Evolutionary conservation across 2,797 vertebrate species (phyloP).

Genomic region (Hippoglossus hippoglossus): DNA sequence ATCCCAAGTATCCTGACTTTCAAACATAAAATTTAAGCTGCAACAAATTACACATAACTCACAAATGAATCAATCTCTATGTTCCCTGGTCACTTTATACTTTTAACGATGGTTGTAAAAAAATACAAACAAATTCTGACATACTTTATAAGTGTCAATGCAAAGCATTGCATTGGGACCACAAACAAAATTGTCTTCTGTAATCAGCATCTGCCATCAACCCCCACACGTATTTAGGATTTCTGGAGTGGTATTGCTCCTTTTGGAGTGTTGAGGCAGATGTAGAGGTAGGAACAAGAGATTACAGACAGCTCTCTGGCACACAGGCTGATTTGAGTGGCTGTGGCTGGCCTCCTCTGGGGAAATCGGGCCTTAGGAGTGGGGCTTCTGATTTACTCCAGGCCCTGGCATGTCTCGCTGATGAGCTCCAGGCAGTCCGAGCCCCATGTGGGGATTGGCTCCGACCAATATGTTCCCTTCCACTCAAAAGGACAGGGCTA

Average conservation of each 20-base stretch:
- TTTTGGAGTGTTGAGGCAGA: conserved; percentile 36
- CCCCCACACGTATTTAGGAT: conserved; percentile 9
- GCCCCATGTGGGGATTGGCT: conserved; percentile 77
- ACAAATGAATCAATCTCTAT: background rate
- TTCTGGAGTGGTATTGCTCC: conserved; percentile 40
- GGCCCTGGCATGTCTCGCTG: conserved; percentile 79
- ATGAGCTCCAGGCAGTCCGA: conserved; percentile 79
- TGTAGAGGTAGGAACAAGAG: conserved; percentile 49
- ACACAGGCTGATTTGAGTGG: conserved; percentile 74
- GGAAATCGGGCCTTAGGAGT: conserved; percentile 80
- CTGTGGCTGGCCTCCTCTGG: conserved; percentile 77
- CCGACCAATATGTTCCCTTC: conserved; percentile 80
- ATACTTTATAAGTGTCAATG: too few species aligned
- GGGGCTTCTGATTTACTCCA: conserved; percentile 81
- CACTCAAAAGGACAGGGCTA: conserved; percentile 82
- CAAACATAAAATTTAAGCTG: too few species aligned
- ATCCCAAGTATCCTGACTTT: too few species aligned
- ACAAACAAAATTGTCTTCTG: background rate
- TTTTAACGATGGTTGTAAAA: too few species aligned
- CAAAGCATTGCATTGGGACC: background rate
- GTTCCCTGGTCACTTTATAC: background rate
- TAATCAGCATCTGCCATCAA: conserved; percentile 6
- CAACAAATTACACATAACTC: background rate
- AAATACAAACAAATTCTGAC: too few species aligned
- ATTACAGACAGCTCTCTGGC: conserved; percentile 62